phyloP scores from a whole-genome alignment of 2,888 invertebrate species.

The Synergus umbraculus region DNA sequence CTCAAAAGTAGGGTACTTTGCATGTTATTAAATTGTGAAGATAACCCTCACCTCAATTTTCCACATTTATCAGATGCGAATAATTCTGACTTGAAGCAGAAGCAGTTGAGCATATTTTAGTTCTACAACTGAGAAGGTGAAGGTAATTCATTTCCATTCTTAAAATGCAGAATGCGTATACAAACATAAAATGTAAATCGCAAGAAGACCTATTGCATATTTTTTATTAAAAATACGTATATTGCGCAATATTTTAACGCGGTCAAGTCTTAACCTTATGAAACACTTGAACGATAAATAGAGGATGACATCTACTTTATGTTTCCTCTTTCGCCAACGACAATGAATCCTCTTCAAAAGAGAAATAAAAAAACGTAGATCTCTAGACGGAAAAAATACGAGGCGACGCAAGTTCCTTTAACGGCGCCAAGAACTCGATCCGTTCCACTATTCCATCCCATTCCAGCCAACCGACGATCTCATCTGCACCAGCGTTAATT shows the following conservation, averaged over 20 bases:
- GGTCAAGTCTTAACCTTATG: not conserved
- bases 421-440: slow-evolving; percentile 61
- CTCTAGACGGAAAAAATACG: slow-evolving; percentile 58
- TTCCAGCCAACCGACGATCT: slow-evolving; percentile 15
- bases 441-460: slow-evolving; percentile 24
- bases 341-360: slow-evolving; percentile 4
- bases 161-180: slow-evolving; percentile 1
- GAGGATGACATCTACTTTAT: not conserved
- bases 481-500: slow-evolving; percentile 19
- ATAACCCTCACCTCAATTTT: not conserved
- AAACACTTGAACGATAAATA: slow-evolving; percentile 15
- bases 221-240: not conserved
- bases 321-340: not conserved
- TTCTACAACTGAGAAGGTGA: not conserved
- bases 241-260: not conserved
- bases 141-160: not conserved
- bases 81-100: not conserved
- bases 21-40: not conserved
- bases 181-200: too few species aligned
- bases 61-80: not conserved
- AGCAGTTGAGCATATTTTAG: not conserved
- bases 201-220: not conserved
- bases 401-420: slow-evolving; percentile 60
- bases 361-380: slow-evolving; percentile 38
- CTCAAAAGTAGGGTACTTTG: not conserved